These are phyloP conservation scores for Amblyornis subalaris DNA, from an alignment of 2,113 vertebrate species.

Conservation along the genomic window DNA sequence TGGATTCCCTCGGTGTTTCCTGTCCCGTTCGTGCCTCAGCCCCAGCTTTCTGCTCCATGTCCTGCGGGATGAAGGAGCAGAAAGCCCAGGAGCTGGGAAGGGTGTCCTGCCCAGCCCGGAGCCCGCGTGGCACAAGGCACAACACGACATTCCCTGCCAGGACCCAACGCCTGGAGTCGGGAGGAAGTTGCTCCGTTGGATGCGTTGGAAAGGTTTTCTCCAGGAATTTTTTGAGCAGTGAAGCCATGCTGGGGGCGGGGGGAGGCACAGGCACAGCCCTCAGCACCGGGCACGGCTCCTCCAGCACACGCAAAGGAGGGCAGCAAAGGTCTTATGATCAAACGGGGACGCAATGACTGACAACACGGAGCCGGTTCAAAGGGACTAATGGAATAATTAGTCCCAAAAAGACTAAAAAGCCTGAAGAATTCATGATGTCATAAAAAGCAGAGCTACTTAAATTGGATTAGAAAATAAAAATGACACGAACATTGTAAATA, in stretches of 20 bases:
- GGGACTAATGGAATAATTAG: slow-evolving; percentile 80
- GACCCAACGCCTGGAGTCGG: rapidly evolving
- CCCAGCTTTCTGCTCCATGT: not conserved
- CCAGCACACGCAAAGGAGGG: slow-evolving; percentile 61
- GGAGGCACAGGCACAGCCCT: not conserved
- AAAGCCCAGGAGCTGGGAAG: not conserved
- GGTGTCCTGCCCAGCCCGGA: not conserved
- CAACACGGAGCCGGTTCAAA: slow-evolving; percentile 66
- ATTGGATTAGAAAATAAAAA: slow-evolving; percentile 84
- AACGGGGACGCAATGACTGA: slow-evolving; percentile 70
- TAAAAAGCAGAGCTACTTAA: slow-evolving; percentile 81
- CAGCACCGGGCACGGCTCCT: not conserved
- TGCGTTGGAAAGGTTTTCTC: not conserved
- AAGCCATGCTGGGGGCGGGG: not conserved
- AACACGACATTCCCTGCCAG: rapidly evolving
- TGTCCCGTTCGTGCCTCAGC: not conserved
- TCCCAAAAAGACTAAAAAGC: slow-evolving; percentile 80
- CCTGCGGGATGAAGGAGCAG: not conserved
- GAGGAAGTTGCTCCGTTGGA: not conserved
- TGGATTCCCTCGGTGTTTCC: rapidly evolving
- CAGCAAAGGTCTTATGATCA: slow-evolving; percentile 72
- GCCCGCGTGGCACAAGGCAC: rapidly evolving
- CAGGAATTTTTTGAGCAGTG: not conserved
- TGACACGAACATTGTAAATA: slow-evolving; percentile 85
- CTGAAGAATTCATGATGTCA: slow-evolving; percentile 83